These are phyloP conservation scores for Ormyrus labotus DNA, from an alignment of 2,888 invertebrate species.

Conservation along the genomic window DNA sequence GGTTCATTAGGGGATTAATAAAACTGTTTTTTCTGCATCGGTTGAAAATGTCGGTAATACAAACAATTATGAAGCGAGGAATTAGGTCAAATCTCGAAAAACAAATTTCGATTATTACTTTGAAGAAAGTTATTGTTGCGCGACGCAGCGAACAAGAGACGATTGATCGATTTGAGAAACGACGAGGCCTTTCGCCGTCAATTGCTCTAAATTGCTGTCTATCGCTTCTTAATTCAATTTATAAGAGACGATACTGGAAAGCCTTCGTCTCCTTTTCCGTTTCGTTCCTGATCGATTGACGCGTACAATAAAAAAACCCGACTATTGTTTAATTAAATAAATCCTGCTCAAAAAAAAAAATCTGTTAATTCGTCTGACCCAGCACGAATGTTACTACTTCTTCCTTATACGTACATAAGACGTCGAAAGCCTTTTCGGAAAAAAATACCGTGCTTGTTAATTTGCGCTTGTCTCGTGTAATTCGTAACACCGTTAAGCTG, in stretches of 20 bases:
- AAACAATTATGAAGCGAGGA: not conserved
- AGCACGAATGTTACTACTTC: slow-evolving; percentile 40
- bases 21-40: too few species aligned
- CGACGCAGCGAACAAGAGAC: not conserved
- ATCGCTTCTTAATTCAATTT: slow-evolving; percentile 41
- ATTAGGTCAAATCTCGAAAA: slow-evolving; percentile 29
- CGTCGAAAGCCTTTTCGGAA: too few species aligned
- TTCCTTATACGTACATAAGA: slow-evolving; percentile 60
- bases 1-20: too few species aligned
- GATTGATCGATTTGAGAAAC: slow-evolving; percentile 29
- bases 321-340: slow-evolving; percentile 1
- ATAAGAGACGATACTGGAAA: not conserved
- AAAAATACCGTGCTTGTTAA: too few species aligned
- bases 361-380: slow-evolving; percentile 30
- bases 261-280: not conserved
- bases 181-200: slow-evolving; percentile 4
- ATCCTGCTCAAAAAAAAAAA: not conserved
- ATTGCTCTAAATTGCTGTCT: slow-evolving; percentile 47
- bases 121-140: slow-evolving; percentile 1
- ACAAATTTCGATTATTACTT: slow-evolving; percentile 23
- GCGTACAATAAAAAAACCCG: not conserved
- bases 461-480: too few species aligned
- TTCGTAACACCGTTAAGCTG: too few species aligned
- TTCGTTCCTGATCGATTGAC: not conserved
- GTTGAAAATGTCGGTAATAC: too few species aligned